Percentiles rank a stretch among this genome's conserved stretches.
Conservation (phyloP, 2,888 invertebrate genomes). For the Branchellion lobata region DNA sequence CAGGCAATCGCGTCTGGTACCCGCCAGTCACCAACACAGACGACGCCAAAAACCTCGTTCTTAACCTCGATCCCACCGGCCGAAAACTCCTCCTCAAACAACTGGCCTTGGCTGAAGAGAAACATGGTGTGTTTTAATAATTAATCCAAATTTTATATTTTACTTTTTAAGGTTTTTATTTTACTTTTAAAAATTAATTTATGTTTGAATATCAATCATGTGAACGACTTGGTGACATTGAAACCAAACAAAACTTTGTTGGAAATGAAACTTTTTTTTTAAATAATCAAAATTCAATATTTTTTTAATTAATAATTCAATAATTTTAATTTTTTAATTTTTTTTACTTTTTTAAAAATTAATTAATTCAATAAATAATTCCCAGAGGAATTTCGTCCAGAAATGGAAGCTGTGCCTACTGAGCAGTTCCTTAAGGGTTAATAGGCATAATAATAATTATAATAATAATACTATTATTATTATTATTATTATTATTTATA, state of each 20-base stretch:
- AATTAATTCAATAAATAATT: too few species aligned
- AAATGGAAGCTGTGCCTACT: background rate
- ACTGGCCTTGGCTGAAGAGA: slow-evolving; percentile 38
- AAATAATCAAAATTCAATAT: too few species aligned
- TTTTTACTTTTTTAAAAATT: too few species aligned
- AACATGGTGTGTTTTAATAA: slow-evolving; percentile 3
- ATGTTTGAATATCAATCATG: too few species aligned
- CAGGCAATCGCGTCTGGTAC: slow-evolving; percentile 35
- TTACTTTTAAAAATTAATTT: too few species aligned
- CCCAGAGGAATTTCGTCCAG: background rate
- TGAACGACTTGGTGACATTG: too few species aligned
- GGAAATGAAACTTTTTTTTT: too few species aligned
- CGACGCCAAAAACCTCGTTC: slow-evolving; percentile 39
- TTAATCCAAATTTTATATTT: background rate
- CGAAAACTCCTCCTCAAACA: slow-evolving; percentile 43
- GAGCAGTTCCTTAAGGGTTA: slow-evolving; percentile 7
- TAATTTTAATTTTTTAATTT: too few species aligned
- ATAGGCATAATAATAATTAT: background rate
- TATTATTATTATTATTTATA: too few species aligned
- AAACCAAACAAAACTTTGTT: too few species aligned
- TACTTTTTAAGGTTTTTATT: background rate
- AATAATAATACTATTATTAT: too few species aligned
- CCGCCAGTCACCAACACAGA: slow-evolving; percentile 38
- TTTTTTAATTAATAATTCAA: too few species aligned
- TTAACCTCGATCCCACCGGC: slow-evolving; percentile 39